A percentile compares a stretch with the other conserved stretches of the same genome.
Evolutionary conservation across 2,888 invertebrate genomes (phyloP).

Genomic region (Nomada ferruginata): DNA sequence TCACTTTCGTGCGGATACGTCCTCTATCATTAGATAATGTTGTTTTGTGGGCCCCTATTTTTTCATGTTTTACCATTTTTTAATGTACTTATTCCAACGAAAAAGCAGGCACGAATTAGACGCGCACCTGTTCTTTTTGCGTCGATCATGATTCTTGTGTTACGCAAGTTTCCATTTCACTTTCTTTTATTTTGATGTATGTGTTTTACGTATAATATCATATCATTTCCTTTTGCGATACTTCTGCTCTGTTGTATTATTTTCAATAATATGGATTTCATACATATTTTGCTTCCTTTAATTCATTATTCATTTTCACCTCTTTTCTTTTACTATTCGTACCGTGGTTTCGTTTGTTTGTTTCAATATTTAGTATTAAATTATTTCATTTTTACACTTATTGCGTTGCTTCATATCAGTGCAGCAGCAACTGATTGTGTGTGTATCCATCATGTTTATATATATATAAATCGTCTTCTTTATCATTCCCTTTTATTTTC

Average conservation of each 20-base stretch:
- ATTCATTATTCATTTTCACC: conserved; percentile 47
- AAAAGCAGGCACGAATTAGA: conserved; percentile 70
- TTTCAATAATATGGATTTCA: conserved; percentile 64
- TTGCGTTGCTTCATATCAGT: conserved; percentile 72
- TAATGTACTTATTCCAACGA: conserved; percentile 75
- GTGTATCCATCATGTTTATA: conserved; percentile 53
- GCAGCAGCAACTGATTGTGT: conserved; percentile 74
- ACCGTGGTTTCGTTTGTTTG: conserved; percentile 46
- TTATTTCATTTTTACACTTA: conserved; percentile 50
- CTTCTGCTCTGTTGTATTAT: conserved; percentile 64
- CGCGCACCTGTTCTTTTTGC: conserved; percentile 57
- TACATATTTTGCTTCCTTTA: conserved; percentile 44
- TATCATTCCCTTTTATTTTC: conserved; percentile 52
- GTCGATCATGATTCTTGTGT: conserved; percentile 59
- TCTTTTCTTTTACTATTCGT: conserved; percentile 50
- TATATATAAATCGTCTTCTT: conserved; percentile 44
- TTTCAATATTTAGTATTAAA: conserved; percentile 60
- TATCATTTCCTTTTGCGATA: conserved; percentile 48
- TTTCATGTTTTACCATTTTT: conserved; percentile 49
- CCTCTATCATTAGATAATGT: conserved; percentile 72
- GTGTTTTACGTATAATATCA: conserved; percentile 31
- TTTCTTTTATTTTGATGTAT: conserved; percentile 37
- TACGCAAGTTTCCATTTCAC: conserved; percentile 52
- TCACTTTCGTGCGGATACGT: conserved; percentile 41
- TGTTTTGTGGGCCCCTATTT: conserved; percentile 79